These are phyloP conservation scores for Drosophila ficusphila DNA, from an alignment of 1,140 invertebrate genomes.

Conservation along the genomic window DNA sequence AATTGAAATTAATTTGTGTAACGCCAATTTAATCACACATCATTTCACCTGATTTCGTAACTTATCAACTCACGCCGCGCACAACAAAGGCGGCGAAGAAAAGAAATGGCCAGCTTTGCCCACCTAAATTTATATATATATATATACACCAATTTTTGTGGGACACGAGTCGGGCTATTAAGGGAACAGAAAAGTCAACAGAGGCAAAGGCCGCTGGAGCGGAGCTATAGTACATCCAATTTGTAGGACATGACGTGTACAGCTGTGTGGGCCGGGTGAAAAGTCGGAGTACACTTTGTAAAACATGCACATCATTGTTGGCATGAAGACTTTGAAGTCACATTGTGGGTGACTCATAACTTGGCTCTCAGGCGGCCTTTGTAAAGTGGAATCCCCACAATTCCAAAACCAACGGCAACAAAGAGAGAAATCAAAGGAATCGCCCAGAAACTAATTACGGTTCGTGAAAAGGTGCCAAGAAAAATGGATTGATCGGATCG, in stretches of 20 bases:
- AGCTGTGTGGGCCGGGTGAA: conserved; percentile 21
- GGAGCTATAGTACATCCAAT: conserved; percentile 45
- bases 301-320: conserved; percentile 80
- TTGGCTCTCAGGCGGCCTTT: conserved; percentile 26
- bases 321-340: conserved; percentile 71
- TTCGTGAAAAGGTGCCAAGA: conserved; percentile 9
- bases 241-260: conserved; percentile 59
- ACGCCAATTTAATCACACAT: conserved; percentile 56
- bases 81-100: conserved; percentile 32
- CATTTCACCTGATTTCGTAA: conserved; percentile 71
- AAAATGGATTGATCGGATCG: background rate
- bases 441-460: conserved; percentile 23
- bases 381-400: background rate
- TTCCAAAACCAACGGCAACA: background rate
- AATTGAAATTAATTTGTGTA: conserved; percentile 58
- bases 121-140: too few species aligned
- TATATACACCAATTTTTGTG: conserved; percentile 20
- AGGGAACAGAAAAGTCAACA: conserved; percentile 33
- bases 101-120: conserved; percentile 29
- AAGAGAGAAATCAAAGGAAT: conserved; percentile 8
- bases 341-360: conserved; percentile 51
- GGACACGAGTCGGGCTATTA: conserved; percentile 58
- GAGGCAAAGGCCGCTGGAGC: conserved; percentile 40
- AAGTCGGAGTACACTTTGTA: conserved; percentile 73
- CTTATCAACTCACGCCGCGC: conserved; percentile 56